These are phyloP conservation scores for Cettia cetti DNA, from an alignment of 2,113 vertebrate species.

Conservation along the genomic window DNA sequence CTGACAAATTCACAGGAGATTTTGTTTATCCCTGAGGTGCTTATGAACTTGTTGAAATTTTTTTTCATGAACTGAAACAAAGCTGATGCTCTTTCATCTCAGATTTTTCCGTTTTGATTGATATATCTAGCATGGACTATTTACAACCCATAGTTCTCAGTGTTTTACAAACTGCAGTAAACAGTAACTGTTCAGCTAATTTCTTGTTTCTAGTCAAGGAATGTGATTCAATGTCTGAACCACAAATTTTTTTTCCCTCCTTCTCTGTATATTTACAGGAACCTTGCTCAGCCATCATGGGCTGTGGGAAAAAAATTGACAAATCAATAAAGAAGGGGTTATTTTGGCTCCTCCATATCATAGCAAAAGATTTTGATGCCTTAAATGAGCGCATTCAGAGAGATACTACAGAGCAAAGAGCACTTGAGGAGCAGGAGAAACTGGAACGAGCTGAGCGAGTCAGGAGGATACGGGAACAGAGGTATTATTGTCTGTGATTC, in stretches of 20 bases:
- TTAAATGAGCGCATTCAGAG: conserved; percentile 90
- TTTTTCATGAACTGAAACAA: not conserved
- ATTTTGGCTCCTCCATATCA: conserved; percentile 88
- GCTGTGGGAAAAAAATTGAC: conserved; percentile 90
- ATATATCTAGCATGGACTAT: not conserved
- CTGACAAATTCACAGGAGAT: not conserved
- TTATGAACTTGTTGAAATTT: not conserved
- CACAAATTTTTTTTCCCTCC: not conserved
- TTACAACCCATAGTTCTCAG: not conserved
- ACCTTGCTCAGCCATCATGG: conserved; percentile 88
- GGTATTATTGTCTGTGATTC: conserved; percentile 70
- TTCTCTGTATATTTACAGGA: conserved; percentile 69
- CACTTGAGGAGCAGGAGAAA: conserved; percentile 88
- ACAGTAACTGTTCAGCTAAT: not conserved
- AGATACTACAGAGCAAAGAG: conserved; percentile 87
- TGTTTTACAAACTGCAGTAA: not conserved
- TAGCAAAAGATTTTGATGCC: conserved; percentile 91
- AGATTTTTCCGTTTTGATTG: not conserved
- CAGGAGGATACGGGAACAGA: conserved; percentile 83
- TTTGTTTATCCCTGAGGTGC: not conserved
- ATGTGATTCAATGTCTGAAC: not conserved
- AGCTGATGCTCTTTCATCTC: not conserved
- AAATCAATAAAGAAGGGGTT: conserved; percentile 94
- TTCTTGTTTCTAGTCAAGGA: not conserved
- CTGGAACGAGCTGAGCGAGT: conserved; percentile 88